Evolutionary conservation across 2,113 vertebrate species (phyloP), one percentile per base, ranked within the genome.

Genomic region (Mesitornis unicolor): DNA sequence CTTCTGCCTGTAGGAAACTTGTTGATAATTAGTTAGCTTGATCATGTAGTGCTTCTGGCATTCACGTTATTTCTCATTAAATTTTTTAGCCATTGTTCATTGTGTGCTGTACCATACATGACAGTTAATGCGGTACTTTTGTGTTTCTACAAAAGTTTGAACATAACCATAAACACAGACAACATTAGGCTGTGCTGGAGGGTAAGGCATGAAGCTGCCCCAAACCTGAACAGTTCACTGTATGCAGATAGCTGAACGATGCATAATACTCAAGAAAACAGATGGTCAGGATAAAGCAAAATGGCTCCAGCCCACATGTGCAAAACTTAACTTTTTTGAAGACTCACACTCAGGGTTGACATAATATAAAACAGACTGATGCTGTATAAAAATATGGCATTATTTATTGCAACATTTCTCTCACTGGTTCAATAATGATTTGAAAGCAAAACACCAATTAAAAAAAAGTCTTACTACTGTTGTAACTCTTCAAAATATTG

Each of bases 371-470:
- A 9, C 93, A 96, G 94, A 92, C 77, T 82, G 74, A 95, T 3
- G 6, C 69, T 78, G 47, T 89, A 68, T 40, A 95, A 92, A 93
- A 94, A 90, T 48, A 91, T 0, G 0, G 73, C 64, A 74, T 87
- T 51, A 60, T 87, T 94, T 95, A 94, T 63, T 92, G 60, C 77
- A 84, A 56, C 76, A 78, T 82, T 91, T 69, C 50, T 93, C 64
- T 90, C 60, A 67, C 76, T 90, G 63, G 33, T 69, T 96, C 90
- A 93, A 93, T 83, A 84, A 93, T 33, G 16, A 92, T 63, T 84
- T 84, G 76, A 92, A 95, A 93, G 67, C 77, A 95, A 91, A 93
- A 93, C 86, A 88, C n/a, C 50, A 88, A 80, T 61, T n/a, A 47
- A 67, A 82, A 91, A 65, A 74, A 63, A 40, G 35, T 33, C 92